Base-by-base conservation (phyloP, 2,888 invertebrate species). In the Rutpela maculata region DNA sequence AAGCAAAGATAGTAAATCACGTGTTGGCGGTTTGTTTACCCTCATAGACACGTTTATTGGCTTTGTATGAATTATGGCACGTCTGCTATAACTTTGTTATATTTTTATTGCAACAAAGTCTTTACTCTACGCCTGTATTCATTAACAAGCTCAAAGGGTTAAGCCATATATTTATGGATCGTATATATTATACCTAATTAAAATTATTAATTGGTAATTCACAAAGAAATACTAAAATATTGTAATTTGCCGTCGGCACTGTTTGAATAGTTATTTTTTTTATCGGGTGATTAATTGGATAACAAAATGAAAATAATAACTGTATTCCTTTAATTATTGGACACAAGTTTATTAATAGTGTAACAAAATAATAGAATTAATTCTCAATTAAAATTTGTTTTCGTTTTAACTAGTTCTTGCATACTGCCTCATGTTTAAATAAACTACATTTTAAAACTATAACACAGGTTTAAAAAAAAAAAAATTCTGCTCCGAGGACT, bases 1-100 rank as follows among this genome's bases (percentile, higher is more conserved):
- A 75, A 74, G 70, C 22, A 71, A 72, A 76, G 79, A 68, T 75
- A 75, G 78, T 86, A 86, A 86, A 85, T 86, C 85, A 86, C 60
- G 80, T 75, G 81, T 83, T 84, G 85, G 85, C 86, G 85, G 85
- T 86, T 86, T 87, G 87, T 87, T 87, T 87, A 86, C 85, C 82
- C 82, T 84, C 74, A 78, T 79, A 81, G 86, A 86, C 86, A 84
- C 83, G 83, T 86, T 87, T 87, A 87, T 87, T 85, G 85, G 84
- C 82, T 82, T 77, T 77, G 77, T 77, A 82, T 87, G 85, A 87
- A 77, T 86, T 86, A 87, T 84, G 82, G 83, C 77, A 81, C 78
- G 83, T 84, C 84, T 82, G 81, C 77, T 76, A 79, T 81, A 84
- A 85, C 85, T 86, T 85, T 84, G 82, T 85, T 83, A 84, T 82